phyloP scores from a whole-genome alignment of 2,888 invertebrate genomes.

The Pyrocoelia pectoralis region DNA sequence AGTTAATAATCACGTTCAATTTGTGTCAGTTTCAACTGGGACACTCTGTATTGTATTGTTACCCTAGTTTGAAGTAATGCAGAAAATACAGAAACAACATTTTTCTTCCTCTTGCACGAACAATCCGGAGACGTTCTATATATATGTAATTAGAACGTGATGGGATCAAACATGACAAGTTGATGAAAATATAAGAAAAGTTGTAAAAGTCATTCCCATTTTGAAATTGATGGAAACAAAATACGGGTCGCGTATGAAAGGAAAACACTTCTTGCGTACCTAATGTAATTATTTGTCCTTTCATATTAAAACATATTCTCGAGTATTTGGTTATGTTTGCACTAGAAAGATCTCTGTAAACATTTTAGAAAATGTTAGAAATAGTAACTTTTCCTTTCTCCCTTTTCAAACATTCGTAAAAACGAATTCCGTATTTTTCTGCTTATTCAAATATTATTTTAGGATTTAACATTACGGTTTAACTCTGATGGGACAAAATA shows the following conservation, averaged over 20 bases:
- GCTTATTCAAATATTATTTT: conserved; percentile 11
- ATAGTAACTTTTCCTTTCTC: neutral
- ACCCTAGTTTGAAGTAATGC: too few species aligned
- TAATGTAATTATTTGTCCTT: conserved; percentile 2
- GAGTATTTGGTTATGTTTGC: neutral
- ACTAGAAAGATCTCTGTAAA: neutral
- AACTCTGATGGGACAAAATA: conserved; percentile 9
- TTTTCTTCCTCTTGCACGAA: too few species aligned
- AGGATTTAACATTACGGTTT: neutral
- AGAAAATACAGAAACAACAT: too few species aligned
- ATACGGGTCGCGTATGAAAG: neutral
- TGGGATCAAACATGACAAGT: too few species aligned
- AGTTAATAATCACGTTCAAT: too few species aligned
- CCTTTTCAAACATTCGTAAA: neutral
- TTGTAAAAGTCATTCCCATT: too few species aligned
- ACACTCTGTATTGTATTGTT: too few species aligned
- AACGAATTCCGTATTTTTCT: neutral
- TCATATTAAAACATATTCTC: conserved; percentile 7
- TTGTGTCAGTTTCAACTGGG: too few species aligned
- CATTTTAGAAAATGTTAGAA: conserved; percentile 2
- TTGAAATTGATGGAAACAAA: neutral
- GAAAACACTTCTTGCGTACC: neutral
- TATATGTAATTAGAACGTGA: too few species aligned
- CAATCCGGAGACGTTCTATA: too few species aligned
- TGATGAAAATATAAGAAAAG: too few species aligned